Evolutionary conservation across 2,888 invertebrate species (phyloP), one percentile per base, ranked within the genome.

Genomic region (Antitype chi): DNA sequence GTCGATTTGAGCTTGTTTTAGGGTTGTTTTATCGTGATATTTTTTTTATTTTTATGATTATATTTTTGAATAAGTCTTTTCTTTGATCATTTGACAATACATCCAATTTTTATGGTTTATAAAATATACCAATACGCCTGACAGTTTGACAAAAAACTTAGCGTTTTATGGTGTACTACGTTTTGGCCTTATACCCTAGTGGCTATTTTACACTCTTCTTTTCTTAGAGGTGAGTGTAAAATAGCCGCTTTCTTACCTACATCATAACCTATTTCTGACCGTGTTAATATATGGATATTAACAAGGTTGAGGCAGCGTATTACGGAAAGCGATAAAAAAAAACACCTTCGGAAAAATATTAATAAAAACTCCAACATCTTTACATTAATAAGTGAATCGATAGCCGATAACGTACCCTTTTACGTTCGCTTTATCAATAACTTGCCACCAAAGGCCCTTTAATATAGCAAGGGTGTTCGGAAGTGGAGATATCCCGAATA

Each of bases 401-500:
- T 83, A 85, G 78, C 82, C 88, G 87, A 91, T 91, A 91, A 86
- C 88, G 83, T 78, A 87, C 89, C 90, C 87, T 90, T 90, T 85
- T 85, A 80, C 86, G 84, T 90, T 85, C 88, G 84, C 86, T 90
- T 92, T 93, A 92, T 92, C 92, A 92, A 93, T 91, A 93, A 91
- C 91, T 90, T 89, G 90, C 90, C 88, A 89, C 87, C 87, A 78
- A 90, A 91, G 88, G 90, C 88, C 91, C 91, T 91, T 93, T 94
- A 94, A 94, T 93, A 94, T 93, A 92, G 92, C 91, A 92, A 87
- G 89, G 87, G 88, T 91, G 91, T 90, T 89, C 89, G 89, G 87
- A 91, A 94, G 92, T 92, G 92, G 93, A 94, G 94, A 93, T 95
- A 94, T 94, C 94, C 91, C 94, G 94, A 95, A 96, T 96, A 96